phyloP scores from a whole-genome alignment of 2,113 vertebrate genomes.

The Eurypyga helias region DNA sequence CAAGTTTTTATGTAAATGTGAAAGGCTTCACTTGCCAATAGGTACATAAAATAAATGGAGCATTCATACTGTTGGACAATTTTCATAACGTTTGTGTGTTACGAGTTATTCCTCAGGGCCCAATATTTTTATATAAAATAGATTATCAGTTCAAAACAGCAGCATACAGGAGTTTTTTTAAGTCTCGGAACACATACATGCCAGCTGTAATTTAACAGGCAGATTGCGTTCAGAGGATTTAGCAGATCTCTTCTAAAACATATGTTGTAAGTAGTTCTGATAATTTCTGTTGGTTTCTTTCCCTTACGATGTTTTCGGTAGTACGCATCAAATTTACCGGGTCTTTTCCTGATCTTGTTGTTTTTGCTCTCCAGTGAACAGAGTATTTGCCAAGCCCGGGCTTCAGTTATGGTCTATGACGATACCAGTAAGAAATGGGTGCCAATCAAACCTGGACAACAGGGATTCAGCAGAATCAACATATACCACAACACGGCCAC shows the following conservation, averaged over 20 bases:
- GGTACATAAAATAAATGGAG: conserved; percentile 33
- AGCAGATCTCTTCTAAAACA: neutral
- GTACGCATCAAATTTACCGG: neutral
- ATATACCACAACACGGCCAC: conserved; percentile 98
- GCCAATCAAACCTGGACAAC: conserved; percentile 97
- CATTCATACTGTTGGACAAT: neutral
- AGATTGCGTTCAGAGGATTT: neutral
- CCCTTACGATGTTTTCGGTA: neutral
- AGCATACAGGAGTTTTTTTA: neutral
- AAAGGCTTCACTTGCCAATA: neutral
- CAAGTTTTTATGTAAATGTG: neutral
- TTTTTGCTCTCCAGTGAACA: conserved; percentile 86
- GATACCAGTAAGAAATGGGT: conserved; percentile 99
- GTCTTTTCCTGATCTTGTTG: neutral
- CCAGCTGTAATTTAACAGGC: conserved; percentile 25
- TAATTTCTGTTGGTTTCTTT: neutral
- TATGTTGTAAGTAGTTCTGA: neutral
- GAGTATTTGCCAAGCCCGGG: conserved; percentile 99
- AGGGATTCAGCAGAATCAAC: conserved; percentile 99
- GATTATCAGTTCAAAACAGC: neutral
- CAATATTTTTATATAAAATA: conserved; percentile 7
- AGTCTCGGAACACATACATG: neutral
- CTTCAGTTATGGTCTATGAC: conserved; percentile 99
- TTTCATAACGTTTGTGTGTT: neutral
- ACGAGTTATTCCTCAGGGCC: neutral